Conservation (phyloP, 2,888 invertebrate species). For the Apodemia mormo region DNA sequence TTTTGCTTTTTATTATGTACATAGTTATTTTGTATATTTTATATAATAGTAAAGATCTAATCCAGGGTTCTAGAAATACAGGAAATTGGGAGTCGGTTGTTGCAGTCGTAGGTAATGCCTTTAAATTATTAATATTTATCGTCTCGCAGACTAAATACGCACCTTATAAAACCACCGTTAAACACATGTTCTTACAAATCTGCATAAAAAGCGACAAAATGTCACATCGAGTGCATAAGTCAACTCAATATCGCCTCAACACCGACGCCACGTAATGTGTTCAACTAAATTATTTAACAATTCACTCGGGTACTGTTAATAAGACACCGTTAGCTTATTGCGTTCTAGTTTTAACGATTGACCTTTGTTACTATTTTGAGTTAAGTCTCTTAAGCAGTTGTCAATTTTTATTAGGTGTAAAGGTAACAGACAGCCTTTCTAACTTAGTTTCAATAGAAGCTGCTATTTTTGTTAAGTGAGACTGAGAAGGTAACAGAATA, state of each 20-base stretch:
- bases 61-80: too few relatives aligned
- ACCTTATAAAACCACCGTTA: neutral
- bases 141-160: neutral
- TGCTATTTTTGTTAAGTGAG: too few relatives aligned
- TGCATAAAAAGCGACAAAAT: constrained; percentile 45
- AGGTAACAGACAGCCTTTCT: constrained; percentile 88
- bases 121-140: too few relatives aligned
- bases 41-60: too few relatives aligned
- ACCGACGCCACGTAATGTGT: constrained; percentile 16
- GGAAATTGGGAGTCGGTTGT: too few relatives aligned
- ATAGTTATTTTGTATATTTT: too few relatives aligned
- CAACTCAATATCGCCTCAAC: constrained; percentile 41
- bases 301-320: constrained; percentile 17
- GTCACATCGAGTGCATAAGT: constrained; percentile 57
- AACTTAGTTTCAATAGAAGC: constrained; percentile 78
- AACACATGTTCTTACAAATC: constrained; percentile 40
- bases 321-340: constrained; percentile 21
- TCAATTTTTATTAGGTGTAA: neutral
- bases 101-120: too few relatives aligned
- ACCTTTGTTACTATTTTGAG: constrained; percentile 18
- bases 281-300: constrained; percentile 22
- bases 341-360: constrained; percentile 22
- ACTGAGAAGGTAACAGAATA: too few relatives aligned
- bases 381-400: neutral
- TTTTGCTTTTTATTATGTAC: too few relatives aligned